These are phyloP conservation scores for Variabilichromis moorii DNA, from an alignment of 2,113 vertebrate genomes.

Conservation along the genomic window DNA sequence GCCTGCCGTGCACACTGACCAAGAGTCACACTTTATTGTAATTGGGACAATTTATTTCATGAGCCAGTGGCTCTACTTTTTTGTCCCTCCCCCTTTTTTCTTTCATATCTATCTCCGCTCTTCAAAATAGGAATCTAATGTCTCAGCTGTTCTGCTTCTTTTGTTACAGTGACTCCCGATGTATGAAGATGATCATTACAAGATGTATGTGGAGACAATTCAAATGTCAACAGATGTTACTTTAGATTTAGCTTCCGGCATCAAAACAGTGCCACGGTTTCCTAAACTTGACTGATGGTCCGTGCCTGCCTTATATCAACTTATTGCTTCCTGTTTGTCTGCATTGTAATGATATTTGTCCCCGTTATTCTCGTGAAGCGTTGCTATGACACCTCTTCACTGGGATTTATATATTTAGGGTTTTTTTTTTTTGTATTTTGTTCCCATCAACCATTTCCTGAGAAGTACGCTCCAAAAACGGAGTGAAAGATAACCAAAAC, in stretches of 20 bases:
- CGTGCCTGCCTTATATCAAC: constrained; percentile 4
- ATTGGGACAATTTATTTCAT: constrained; percentile 80
- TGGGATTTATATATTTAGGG: not conserved
- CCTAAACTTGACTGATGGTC: constrained; percentile 3
- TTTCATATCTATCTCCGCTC: not conserved
- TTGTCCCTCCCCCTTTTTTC: not conserved
- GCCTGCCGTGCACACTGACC: constrained; percentile 71
- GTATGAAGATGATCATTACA: constrained; percentile 2
- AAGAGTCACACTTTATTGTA: constrained; percentile 80
- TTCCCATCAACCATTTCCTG: not conserved
- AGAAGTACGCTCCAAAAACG: not conserved
- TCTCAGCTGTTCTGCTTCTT: constrained; percentile 34
- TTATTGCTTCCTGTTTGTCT: constrained; percentile 17
- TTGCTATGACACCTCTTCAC: not conserved
- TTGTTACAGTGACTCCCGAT: not conserved
- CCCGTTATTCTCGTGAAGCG: not conserved
- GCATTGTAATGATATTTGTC: not conserved
- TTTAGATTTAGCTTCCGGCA: constrained; percentile 14
- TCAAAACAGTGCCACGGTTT: not conserved
- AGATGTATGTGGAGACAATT: not conserved
- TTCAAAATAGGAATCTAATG: constrained; percentile 22
- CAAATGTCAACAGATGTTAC: constrained; percentile 17
- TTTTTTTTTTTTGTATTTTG: not conserved
- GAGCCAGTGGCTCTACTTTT: constrained; percentile 62
- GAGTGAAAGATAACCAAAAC: constrained; percentile 8